Evolutionary conservation across 2,113 vertebrate genomes (phyloP).

Genomic region (Pachypanchax playfairii): DNA sequence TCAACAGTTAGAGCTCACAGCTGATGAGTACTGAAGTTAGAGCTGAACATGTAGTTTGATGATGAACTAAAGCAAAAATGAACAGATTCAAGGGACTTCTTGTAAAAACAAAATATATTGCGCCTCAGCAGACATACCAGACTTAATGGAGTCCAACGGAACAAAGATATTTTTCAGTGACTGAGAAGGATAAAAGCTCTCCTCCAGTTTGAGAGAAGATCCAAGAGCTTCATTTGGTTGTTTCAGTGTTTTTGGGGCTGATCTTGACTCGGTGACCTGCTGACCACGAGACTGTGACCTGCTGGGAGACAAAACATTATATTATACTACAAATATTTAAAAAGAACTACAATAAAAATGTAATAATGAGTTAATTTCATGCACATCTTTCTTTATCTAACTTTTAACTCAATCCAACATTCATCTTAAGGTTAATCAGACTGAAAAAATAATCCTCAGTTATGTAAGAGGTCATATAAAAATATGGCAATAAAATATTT

Average conservation of each 20-base stretch:
- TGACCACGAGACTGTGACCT: constrained; percentile 47
- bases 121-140: constrained; percentile 74
- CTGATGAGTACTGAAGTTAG: neutral
- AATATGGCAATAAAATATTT: no score
- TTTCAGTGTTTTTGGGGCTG: constrained; percentile 18
- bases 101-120: neutral
- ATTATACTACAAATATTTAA: no score
- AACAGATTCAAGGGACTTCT: no score
- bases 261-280: constrained; percentile 25
- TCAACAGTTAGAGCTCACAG: neutral
- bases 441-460: no score
- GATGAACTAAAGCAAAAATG: neutral
- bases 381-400: no score
- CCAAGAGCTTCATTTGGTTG: constrained; percentile 2
- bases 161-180: constrained; percentile 82
- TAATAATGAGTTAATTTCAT: no score
- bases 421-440: no score
- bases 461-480: no score
- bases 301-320: neutral
- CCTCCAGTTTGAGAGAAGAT: constrained; percentile 20
- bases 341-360: no score
- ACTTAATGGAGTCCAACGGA: constrained; percentile 82
- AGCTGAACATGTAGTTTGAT: no score
- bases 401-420: no score
- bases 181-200: constrained; percentile 15